Conservation (phyloP, 2,113 vertebrate species). For the Microcebus murinus region DNA sequence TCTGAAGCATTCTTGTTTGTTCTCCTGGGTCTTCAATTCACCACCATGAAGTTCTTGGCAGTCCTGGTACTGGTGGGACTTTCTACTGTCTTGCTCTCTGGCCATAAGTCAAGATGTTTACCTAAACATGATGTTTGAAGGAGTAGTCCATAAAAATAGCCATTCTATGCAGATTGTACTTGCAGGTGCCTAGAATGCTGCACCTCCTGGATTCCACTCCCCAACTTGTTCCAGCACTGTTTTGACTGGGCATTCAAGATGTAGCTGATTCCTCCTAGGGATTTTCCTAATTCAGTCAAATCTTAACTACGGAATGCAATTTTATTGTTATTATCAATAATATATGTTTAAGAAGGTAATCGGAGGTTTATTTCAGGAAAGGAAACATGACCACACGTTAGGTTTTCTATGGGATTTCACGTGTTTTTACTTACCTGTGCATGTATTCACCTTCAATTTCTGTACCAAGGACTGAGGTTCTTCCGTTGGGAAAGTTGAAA, state of each 20-base stretch:
- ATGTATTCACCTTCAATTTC: no score
- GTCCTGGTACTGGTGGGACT: not conserved
- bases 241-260: not conserved
- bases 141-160: not conserved
- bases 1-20: not conserved
- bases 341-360: no score
- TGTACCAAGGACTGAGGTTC: not conserved
- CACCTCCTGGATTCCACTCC: no score
- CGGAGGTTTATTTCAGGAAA: no score
- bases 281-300: no score
- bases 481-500: not conserved
- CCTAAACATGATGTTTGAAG: not conserved
- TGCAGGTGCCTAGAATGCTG: no score
- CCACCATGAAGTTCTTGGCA: not conserved
- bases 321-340: no score
- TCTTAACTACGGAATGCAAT: no score
- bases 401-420: no score
- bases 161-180: not conserved
- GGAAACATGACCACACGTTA: not conserved
- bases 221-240: not conserved
- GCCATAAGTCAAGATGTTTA: not conserved
- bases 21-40: not conserved
- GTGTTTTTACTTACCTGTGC: no score
- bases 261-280: no score
- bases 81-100: not conserved